Percentiles rank a stretch among this genome's conserved stretches.
These are phyloP conservation scores for Pollenia amentaria DNA, from an alignment of 2,888 invertebrate genomes.

Conservation along the genomic window DNA sequence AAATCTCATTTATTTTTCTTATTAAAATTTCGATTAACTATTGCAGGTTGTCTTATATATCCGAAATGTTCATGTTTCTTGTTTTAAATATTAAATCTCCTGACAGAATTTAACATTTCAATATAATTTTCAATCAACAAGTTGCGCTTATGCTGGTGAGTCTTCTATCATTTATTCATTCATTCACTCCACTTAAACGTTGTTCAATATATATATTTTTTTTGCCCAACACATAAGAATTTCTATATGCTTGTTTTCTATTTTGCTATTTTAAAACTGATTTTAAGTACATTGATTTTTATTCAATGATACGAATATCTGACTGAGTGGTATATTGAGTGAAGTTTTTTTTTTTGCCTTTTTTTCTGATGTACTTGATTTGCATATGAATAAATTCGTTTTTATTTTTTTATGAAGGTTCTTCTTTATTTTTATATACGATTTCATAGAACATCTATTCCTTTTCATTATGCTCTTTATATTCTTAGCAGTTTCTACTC, in stretches of 20 bases:
- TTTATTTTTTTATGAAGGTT: constrained; percentile 20
- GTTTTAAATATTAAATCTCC: constrained; percentile 31
- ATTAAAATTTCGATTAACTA: constrained; percentile 6
- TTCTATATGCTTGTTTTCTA: background rate
- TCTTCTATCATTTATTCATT: constrained; percentile 3
- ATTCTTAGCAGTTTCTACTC: constrained; percentile 35
- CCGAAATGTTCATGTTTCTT: constrained; percentile 2
- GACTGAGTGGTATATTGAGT: constrained; percentile 27
- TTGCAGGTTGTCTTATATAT: constrained; percentile 1
- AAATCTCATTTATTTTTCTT: background rate
- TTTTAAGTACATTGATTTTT: constrained; percentile 61
- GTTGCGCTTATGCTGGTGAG: constrained; percentile 28
- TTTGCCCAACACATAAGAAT: background rate
- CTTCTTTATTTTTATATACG: constrained; percentile 25
- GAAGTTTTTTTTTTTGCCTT: constrained; percentile 14
- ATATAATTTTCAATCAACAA: constrained; percentile 60
- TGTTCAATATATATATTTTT: background rate
- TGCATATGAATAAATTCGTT: constrained; percentile 59
- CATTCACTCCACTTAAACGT: constrained; percentile 29
- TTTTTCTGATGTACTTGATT: constrained; percentile 37
- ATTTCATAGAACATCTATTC: constrained; percentile 66
- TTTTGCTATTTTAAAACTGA: constrained; percentile 46
- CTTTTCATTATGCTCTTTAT: constrained; percentile 56
- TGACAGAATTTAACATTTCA: constrained; percentile 53
- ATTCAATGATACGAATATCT: constrained; percentile 46